Conservation (phyloP, 2,113 vertebrate genomes). For the Ceratotherium simum region DNA sequence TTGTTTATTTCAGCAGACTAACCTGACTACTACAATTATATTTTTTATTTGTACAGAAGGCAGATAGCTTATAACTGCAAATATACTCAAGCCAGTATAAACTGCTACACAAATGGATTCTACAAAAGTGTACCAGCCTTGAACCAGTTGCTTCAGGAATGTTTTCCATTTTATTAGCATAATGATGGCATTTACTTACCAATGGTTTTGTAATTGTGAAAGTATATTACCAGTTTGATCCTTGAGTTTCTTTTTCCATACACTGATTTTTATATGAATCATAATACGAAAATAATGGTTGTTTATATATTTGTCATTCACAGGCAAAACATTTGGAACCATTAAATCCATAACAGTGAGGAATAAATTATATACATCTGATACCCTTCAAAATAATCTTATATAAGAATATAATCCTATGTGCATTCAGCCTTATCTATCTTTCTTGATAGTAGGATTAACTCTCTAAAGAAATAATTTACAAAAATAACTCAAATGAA, state of each 20-base stretch:
- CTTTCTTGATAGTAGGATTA: constrained; percentile 1
- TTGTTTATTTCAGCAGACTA: neutral
- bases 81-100: neutral
- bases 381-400: constrained; percentile 47
- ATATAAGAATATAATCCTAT: neutral
- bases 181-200: constrained; percentile 21
- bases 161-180: constrained; percentile 31
- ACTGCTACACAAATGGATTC: neutral
- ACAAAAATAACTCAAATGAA: constrained; percentile 15
- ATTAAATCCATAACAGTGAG: neutral
- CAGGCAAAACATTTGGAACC: neutral
- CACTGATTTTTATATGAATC: neutral
- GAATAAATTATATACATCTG: neutral
- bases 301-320: neutral
- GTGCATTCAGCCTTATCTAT: neutral
- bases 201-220: neutral
- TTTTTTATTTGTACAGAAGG: constrained; percentile 48
- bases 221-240: neutral
- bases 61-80: constrained; percentile 7
- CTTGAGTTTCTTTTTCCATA: neutral
- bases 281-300: constrained; percentile 21
- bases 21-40: neutral
- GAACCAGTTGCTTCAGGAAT: neutral
- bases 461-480: constrained; percentile 26
- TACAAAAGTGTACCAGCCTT: neutral